Percentiles rank a stretch among this genome's conserved stretches.
Evolutionary conservation across 2,888 invertebrate genomes (phyloP).

Genomic region (Tolmerus cingulatus): DNA sequence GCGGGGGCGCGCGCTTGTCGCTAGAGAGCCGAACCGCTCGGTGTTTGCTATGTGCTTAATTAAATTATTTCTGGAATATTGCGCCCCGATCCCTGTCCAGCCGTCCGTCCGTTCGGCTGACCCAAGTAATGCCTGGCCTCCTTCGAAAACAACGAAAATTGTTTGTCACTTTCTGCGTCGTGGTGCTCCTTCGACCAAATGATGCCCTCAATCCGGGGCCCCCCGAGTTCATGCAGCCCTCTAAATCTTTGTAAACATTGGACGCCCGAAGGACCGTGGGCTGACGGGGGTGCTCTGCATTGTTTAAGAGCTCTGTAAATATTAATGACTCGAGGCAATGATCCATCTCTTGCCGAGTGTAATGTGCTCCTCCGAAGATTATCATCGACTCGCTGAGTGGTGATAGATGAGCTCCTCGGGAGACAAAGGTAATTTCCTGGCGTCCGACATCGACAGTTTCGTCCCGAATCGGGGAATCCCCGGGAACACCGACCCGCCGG

Average conservation of each 20-base stretch:
- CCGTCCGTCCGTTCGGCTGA: conserved; percentile 29
- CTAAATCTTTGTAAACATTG: neutral
- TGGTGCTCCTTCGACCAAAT: conserved; percentile 34
- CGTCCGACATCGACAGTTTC: neutral
- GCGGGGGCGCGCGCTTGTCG: conserved; percentile 17
- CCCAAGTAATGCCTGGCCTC: conserved; percentile 12
- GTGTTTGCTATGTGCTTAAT: conserved; percentile 49
- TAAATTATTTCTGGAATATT: conserved; percentile 50
- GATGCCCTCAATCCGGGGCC: conserved; percentile 43
- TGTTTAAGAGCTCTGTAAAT: conserved; percentile 45
- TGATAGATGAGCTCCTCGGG: neutral
- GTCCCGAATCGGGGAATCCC: neutral
- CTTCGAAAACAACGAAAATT: conserved; percentile 47
- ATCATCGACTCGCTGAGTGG: conserved; percentile 22
- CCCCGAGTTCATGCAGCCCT: neutral
- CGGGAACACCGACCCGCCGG: neutral
- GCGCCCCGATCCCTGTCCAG: conserved; percentile 9
- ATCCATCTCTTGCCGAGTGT: conserved; percentile 45
- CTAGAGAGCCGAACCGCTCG: conserved; percentile 40
- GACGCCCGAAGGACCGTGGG: neutral
- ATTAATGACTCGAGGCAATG: conserved; percentile 45
- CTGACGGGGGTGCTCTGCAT: neutral
- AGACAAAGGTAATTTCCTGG: neutral
- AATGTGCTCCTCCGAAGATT: conserved; percentile 36
- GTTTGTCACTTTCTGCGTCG: conserved; percentile 48